Evolutionary conservation across 1,140 invertebrate genomes (phyloP).

Genomic region (Zaprionus vittiger): DNA sequence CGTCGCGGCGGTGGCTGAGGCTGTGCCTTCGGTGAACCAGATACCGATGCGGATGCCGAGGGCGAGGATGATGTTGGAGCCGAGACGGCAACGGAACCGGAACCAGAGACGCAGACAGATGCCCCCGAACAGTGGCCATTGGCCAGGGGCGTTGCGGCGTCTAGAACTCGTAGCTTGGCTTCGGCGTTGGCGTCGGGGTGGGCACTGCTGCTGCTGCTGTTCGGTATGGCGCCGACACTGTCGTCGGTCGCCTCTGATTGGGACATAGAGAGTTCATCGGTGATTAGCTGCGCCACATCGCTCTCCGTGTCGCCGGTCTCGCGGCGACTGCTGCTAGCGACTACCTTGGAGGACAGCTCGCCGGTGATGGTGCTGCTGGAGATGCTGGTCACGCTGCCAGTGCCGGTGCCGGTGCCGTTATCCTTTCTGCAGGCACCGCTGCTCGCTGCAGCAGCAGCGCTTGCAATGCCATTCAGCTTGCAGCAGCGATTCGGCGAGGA

Average conservation of each 20-base stretch:
- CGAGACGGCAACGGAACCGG: conserved; percentile 2
- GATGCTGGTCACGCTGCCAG: conserved; percentile 72
- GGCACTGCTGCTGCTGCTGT: conserved; percentile 70
- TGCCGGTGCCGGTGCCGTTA: conserved; percentile 29
- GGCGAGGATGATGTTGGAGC: neutral
- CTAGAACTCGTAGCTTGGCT: conserved; percentile 74
- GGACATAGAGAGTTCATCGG: conserved; percentile 78
- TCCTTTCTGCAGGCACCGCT: neutral
- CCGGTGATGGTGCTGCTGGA: conserved; percentile 81
- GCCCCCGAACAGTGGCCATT: conserved; percentile 68
- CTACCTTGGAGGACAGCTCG: conserved; percentile 69
- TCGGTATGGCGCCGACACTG: conserved; percentile 72
- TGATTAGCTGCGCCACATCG: conserved; percentile 80
- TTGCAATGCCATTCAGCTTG: conserved; percentile 64
- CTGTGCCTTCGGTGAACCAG: conserved; percentile 50
- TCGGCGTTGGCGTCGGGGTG: conserved; percentile 21
- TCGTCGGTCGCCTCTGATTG: conserved; percentile 83
- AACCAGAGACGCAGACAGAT: neutral
- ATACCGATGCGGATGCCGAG: conserved; percentile 13
- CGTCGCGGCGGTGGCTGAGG: conserved; percentile 68
- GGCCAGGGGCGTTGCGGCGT: conserved; percentile 44
- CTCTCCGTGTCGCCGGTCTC: conserved; percentile 82
- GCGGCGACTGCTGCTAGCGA: conserved; percentile 77
- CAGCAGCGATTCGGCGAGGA: conserved; percentile 84
- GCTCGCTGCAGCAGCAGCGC: conserved; percentile 25